These are phyloP conservation scores for Falco rusticolus DNA, from an alignment of 2,797 vertebrate species.

Conservation along the genomic window DNA sequence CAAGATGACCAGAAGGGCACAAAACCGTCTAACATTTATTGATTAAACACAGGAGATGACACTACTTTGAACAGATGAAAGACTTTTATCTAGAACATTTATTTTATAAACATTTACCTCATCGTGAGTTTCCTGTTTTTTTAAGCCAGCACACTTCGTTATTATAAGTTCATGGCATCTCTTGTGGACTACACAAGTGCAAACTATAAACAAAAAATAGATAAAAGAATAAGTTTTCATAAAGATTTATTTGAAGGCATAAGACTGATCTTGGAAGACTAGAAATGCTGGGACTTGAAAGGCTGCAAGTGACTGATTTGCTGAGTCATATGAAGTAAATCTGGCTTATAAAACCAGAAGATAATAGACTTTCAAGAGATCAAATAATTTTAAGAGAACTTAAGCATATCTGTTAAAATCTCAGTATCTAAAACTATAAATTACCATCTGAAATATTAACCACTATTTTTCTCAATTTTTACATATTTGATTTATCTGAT, in stretches of 20 bases:
- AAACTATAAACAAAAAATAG: slow-evolving; percentile 83
- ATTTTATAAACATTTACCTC: slow-evolving; percentile 84
- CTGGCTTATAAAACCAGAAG: not conserved
- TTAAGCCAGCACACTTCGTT: slow-evolving; percentile 96
- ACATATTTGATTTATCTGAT: not conserved
- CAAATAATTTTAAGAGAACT: not conserved
- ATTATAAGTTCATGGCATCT: slow-evolving; percentile 98
- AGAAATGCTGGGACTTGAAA: not conserved
- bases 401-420: not conserved
- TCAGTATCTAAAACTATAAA: not conserved
- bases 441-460: not conserved
- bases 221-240: slow-evolving; percentile 14
- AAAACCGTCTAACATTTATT: not conserved
- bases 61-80: slow-evolving; percentile 31
- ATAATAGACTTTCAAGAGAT: not conserved
- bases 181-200: slow-evolving; percentile 98
- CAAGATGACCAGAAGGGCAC: not conserved
- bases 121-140: slow-evolving; percentile 95
- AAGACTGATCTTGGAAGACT: not conserved
- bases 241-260: not conserved
- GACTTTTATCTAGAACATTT: slow-evolving; percentile 14
- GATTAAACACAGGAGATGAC: slow-evolving; percentile 18
- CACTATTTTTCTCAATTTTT: not conserved
- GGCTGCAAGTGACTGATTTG: not conserved
- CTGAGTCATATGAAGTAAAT: not conserved